Base-by-base conservation (phyloP, 2,797 vertebrate genomes). In the Nannoperca obscura region DNA sequence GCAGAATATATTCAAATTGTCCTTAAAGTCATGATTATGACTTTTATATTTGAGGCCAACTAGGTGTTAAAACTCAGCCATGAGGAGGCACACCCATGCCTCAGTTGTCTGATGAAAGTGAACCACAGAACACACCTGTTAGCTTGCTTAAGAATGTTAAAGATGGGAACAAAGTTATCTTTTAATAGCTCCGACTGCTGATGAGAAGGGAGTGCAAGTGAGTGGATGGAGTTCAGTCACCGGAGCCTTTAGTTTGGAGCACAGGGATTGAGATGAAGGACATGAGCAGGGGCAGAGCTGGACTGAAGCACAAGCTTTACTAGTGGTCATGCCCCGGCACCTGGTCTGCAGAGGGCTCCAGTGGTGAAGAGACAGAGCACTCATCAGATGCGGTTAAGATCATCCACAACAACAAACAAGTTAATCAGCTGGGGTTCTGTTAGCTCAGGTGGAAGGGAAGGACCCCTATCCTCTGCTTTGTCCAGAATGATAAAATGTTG, bases 331-430 rank as follows among this genome's bases (percentile, higher is more conserved):
- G 53, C 36, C 50, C 27, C 3, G 0, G 27, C 50, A 58, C 54
- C 27, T 8, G 47, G 34, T 69, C 24, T 34, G 30, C n/a, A 73
- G 66, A 62, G 50, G 44, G 22, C 20, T 54, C 4, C 42, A 46
- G 15, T 17, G 38, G 49, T 44, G 14, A 20, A 7, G 20, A 63
- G 22, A 66, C 13, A 4, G 17, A 46, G n/a, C n/a, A 38, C n/a
- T 50, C 44, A 61, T 38, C 64, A 70, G 14, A 53, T 60, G 54
- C 63, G 66, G 32, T 61, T 42, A 52, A 64, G 2, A 32, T 71
- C 60, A 78, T 40, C 20, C 14, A 11, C 44, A 65, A 58, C 24
- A 64, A 57, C 34, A 58, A 71, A 34, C 20, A 20, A 12, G 1
- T 40, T 52, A 22, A 62, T 24, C 63, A 19, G 46, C 40, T 15